phyloP scores from a whole-genome alignment of 2,888 invertebrate genomes.

The Sycophila texana region DNA sequence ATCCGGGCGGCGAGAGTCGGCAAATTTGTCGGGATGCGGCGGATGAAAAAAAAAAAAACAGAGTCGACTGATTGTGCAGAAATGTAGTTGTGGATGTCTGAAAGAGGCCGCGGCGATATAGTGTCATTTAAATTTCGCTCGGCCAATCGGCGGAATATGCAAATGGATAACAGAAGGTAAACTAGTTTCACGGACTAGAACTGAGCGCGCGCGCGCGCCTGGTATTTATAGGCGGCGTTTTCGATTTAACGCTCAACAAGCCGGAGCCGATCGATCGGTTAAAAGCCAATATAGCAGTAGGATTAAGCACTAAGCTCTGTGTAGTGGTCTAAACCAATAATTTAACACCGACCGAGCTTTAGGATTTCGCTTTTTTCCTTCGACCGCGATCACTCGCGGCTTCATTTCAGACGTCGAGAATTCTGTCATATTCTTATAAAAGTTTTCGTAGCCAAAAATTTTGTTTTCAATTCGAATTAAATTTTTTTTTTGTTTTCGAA shows the following conservation, averaged over 20 bases:
- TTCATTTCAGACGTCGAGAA: too few species aligned
- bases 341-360: background rate
- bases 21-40: background rate
- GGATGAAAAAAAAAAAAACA: background rate
- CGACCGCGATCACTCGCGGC: too few species aligned
- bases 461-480: too few species aligned
- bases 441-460: too few species aligned
- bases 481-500: too few species aligned
- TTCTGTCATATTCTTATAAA: too few species aligned
- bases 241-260: conserved; percentile 27
- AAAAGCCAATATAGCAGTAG: background rate
- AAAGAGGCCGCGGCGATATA: background rate
- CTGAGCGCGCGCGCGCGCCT: background rate
- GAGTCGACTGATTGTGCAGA: conserved; percentile 17
- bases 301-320: conserved; percentile 5
- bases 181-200: conserved; percentile 34
- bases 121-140: conserved; percentile 37
- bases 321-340: conserved; percentile 18
- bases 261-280: conserved; percentile 11
- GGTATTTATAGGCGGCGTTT: conserved; percentile 30
- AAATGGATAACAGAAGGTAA: conserved; percentile 43
- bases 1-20: too few species aligned
- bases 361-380: too few species aligned
- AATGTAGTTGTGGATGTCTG: conserved; percentile 5
- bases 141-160: conserved; percentile 6